phyloP scores from a whole-genome alignment of 2,797 vertebrate species.

The Miichthys miiuy region DNA sequence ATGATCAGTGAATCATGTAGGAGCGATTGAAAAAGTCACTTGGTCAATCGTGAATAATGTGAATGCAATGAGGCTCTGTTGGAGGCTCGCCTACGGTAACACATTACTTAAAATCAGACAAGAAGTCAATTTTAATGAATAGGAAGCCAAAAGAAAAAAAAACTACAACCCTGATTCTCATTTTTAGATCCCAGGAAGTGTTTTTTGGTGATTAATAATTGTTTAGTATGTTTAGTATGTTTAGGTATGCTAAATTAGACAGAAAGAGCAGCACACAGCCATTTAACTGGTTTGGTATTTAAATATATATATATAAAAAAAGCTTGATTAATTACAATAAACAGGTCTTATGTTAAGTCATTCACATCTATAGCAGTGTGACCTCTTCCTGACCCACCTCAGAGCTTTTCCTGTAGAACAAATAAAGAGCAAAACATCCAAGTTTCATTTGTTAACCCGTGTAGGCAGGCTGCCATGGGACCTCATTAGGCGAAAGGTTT shows the following conservation, averaged over 20 bases:
- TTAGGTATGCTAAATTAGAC: neutral
- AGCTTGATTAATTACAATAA: neutral
- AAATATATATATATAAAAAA: neutral
- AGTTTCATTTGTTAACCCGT: conserved; percentile 43
- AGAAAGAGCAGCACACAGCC: neutral
- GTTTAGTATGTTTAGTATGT: no score
- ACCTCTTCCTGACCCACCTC: conserved; percentile 33
- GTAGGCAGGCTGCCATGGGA: conserved; percentile 56
- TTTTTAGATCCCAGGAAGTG: neutral
- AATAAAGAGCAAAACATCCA: conserved; percentile 18
- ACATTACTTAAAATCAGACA: conserved; percentile 42
- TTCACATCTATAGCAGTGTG: neutral
- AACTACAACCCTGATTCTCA: neutral
- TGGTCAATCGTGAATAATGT: conserved; percentile 49
- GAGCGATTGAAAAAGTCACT: conserved; percentile 22
- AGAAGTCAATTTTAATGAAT: conserved; percentile 51
- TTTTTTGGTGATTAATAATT: neutral
- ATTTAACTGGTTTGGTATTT: neutral
- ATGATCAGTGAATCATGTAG: conserved; percentile 33
- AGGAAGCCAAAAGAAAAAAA: neutral
- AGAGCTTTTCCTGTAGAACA: conserved; percentile 17
- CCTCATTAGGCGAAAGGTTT: conserved; percentile 67
- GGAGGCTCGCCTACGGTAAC: conserved; percentile 4
- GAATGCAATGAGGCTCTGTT: conserved; percentile 5
- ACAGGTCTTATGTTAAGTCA: neutral